phyloP scores from a whole-genome alignment of 2,797 vertebrate species.

The Danio jaintianensis region DNA sequence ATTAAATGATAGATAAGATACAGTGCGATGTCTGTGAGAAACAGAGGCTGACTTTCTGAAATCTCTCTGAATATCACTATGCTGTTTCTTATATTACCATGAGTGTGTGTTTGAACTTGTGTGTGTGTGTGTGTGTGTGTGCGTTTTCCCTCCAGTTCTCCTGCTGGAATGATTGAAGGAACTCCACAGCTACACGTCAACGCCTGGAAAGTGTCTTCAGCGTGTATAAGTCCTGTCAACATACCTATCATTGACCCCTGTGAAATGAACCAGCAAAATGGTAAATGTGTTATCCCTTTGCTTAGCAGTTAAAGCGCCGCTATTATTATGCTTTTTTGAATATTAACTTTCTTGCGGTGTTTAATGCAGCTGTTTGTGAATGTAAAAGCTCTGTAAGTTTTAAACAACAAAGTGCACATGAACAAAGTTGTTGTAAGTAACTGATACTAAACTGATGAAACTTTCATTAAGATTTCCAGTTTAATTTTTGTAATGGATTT shows the following conservation, averaged over 20 bases:
- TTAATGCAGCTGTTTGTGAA: too few relatives aligned
- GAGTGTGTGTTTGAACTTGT: slow-evolving; percentile 35
- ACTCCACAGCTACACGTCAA: slow-evolving; percentile 96
- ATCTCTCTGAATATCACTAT: not conserved
- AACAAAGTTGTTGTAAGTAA: too few relatives aligned
- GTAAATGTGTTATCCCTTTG: slow-evolving; percentile 71
- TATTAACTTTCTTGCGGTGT: too few relatives aligned
- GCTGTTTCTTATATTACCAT: not conserved
- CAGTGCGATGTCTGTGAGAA: too few relatives aligned
- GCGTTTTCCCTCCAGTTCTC: slow-evolving; percentile 80
- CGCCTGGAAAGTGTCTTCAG: slow-evolving; percentile 96
- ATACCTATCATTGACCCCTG: slow-evolving; percentile 94
- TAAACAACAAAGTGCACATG: too few relatives aligned
- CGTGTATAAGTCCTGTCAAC: slow-evolving; percentile 91
- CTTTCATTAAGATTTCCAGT: too few relatives aligned
- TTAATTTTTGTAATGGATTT: too few relatives aligned
- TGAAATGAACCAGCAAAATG: slow-evolving; percentile 92
- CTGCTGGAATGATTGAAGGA: slow-evolving; percentile 97
- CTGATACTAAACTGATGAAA: too few relatives aligned
- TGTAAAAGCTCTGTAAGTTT: too few relatives aligned
- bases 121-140: slow-evolving; percentile 43
- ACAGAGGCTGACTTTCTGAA: slow-evolving; percentile 2
- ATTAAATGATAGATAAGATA: too few relatives aligned
- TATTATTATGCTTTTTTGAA: too few relatives aligned
- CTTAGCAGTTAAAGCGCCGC: not conserved